A percentile compares a stretch with the other conserved stretches of the same genome.
These are phyloP conservation scores for Thelaira solivaga DNA, from an alignment of 2,888 invertebrate genomes.

Conservation along the genomic window DNA sequence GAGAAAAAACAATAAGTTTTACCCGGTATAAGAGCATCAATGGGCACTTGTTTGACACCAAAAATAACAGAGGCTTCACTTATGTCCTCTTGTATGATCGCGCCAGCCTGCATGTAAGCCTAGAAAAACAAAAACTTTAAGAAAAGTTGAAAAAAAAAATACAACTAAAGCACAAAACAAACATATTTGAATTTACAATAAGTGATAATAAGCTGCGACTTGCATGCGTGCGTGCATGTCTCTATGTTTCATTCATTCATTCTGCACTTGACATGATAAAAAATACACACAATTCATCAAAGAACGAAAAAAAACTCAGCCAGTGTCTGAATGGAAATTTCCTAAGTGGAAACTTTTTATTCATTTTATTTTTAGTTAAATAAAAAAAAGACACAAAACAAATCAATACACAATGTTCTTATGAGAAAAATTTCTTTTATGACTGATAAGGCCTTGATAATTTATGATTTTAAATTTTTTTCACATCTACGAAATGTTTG, in stretches of 20 bases:
- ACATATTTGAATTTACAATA: background rate
- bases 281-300: background rate
- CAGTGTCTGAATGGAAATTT: conserved; percentile 49
- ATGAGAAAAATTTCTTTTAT: no score
- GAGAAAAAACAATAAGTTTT: conserved; percentile 99
- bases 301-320: background rate
- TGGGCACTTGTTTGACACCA: conserved; percentile 92
- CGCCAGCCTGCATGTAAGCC: conserved; percentile 95
- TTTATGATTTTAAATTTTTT: no score
- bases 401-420: background rate
- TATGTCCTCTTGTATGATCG: conserved; percentile 95
- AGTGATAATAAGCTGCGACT: conserved; percentile 26
- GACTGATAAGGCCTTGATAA: no score
- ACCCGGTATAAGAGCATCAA: conserved; percentile 93
- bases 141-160: no score
- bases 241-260: no score
- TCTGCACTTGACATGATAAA: conserved; percentile 46
- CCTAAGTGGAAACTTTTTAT: no score
- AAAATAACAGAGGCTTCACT: conserved; percentile 97
- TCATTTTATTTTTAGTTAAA: no score
- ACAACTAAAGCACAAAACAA: no score
- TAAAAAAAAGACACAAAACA: no score
- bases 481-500: no score
- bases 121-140: no score
- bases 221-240: conserved; percentile 14